Conservation (phyloP, 2,797 vertebrate genomes). For the Danio tinwini region DNA sequence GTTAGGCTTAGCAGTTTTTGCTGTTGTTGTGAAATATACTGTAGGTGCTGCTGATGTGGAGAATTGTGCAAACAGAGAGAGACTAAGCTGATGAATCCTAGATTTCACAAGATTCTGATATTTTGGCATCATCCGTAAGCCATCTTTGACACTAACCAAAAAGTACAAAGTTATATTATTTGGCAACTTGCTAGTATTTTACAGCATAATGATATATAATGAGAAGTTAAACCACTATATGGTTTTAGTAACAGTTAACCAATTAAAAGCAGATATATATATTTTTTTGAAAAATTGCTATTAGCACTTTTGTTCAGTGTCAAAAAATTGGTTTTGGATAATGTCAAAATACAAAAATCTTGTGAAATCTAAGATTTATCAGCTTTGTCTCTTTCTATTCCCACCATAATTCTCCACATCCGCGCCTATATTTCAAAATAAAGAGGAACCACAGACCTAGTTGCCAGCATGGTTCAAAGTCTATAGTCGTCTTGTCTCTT, state of each 20-base stretch:
- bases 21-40: too few species aligned
- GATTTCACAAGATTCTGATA: not conserved
- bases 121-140: not conserved
- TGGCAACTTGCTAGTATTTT: not conserved
- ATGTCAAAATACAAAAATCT: not conserved
- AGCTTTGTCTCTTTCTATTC: not conserved
- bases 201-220: not conserved
- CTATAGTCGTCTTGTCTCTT: constrained; percentile 17
- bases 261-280: not conserved
- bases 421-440: constrained; percentile 4
- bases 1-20: too few species aligned
- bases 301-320: not conserved
- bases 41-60: not conserved
- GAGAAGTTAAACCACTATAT: not conserved
- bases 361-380: not conserved
- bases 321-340: not conserved
- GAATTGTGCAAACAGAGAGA: not conserved
- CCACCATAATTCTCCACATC: not conserved
- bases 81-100: not conserved
- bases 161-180: not conserved
- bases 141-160: not conserved
- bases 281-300: not conserved
- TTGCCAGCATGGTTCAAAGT: constrained; percentile 20
- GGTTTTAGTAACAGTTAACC: not conserved
- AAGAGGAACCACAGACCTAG: not conserved